Evolutionary conservation across 2,888 invertebrate species (phyloP).

Genomic region (Caenorhabditis uteleia): DNA sequence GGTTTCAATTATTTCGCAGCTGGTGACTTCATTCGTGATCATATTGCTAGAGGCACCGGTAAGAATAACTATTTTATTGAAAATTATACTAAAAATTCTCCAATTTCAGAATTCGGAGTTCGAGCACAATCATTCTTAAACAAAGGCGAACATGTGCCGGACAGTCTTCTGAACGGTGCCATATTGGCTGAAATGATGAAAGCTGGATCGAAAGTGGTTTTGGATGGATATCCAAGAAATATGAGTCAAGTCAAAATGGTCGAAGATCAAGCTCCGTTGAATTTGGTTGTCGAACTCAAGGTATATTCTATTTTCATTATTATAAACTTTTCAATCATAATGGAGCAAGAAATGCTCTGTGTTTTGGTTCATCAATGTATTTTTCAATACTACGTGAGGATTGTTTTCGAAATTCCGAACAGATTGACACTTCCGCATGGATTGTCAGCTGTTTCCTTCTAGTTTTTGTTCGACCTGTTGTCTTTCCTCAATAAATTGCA

Average conservation of each 20-base stretch:
- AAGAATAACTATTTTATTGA: neutral
- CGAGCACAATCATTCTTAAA: slow-evolving; percentile 48
- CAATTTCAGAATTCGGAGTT: slow-evolving; percentile 47
- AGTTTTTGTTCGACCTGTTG: too few relatives aligned
- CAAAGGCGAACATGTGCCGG: slow-evolving; percentile 52
- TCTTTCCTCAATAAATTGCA: neutral
- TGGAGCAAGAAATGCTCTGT: too few relatives aligned
- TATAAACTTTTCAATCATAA: neutral
- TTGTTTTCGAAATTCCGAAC: too few relatives aligned
- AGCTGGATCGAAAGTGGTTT: slow-evolving; percentile 40
- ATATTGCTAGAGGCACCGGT: slow-evolving; percentile 49
- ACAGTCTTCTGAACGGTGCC: slow-evolving; percentile 44
- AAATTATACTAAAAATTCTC: slow-evolving; percentile 1
- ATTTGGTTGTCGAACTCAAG: slow-evolving; percentile 44
- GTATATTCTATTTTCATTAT: slow-evolving; percentile 6
- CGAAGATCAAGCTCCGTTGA: slow-evolving; percentile 47
- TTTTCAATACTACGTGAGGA: too few relatives aligned
- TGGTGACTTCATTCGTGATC: slow-evolving; percentile 52
- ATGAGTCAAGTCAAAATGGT: slow-evolving; percentile 48
- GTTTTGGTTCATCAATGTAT: too few relatives aligned
- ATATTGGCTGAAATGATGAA: slow-evolving; percentile 38
- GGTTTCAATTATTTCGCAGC: slow-evolving; percentile 47
- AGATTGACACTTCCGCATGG: too few relatives aligned
- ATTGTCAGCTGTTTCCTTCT: too few relatives aligned
- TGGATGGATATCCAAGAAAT: slow-evolving; percentile 51